Evolutionary conservation across 2,797 vertebrate genomes (phyloP).

Genomic region (Pangasius krempfi): DNA sequence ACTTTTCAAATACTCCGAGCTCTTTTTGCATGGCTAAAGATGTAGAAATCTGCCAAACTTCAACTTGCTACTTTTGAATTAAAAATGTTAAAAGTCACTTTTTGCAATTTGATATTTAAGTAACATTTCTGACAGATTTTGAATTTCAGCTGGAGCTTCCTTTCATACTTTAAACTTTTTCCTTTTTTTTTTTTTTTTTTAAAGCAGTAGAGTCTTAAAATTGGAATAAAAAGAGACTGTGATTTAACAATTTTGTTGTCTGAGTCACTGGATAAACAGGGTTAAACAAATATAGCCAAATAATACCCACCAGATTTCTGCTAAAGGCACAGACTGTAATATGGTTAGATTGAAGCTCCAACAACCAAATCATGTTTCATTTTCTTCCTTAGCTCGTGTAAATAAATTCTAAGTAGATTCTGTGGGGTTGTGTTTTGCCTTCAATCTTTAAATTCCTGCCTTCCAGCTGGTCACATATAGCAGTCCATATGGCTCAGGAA

Average conservation of each 20-base stretch:
- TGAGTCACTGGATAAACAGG: neutral
- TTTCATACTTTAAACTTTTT: neutral
- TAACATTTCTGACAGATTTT: conserved; percentile 8
- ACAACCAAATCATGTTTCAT: conserved; percentile 9
- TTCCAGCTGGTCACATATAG: neutral
- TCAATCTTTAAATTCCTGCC: neutral
- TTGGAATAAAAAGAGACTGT: neutral
- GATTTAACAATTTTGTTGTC: neutral
- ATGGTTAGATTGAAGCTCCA: conserved; percentile 5
- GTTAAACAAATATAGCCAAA: conserved; percentile 1
- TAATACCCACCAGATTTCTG: neutral
- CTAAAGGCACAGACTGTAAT: conserved; percentile 7
- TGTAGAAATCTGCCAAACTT: conserved; percentile 5
- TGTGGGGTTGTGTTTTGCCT: neutral
- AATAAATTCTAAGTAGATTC: conserved; percentile 10
- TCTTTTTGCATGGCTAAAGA: conserved; percentile 14
- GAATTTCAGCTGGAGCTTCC: neutral
- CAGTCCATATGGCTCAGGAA: neutral
- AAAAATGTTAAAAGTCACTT: conserved; percentile 22
- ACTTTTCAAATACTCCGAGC: conserved; percentile 25
- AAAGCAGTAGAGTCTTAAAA: neutral
- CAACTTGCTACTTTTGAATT: conserved; percentile 14
- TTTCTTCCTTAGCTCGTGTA: conserved; percentile 5
- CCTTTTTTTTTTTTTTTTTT: neutral
- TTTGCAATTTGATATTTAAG: conserved; percentile 5